These are phyloP conservation scores for Calliphora vomitoria DNA, from an alignment of 2,888 invertebrate species.

Conservation along the genomic window DNA sequence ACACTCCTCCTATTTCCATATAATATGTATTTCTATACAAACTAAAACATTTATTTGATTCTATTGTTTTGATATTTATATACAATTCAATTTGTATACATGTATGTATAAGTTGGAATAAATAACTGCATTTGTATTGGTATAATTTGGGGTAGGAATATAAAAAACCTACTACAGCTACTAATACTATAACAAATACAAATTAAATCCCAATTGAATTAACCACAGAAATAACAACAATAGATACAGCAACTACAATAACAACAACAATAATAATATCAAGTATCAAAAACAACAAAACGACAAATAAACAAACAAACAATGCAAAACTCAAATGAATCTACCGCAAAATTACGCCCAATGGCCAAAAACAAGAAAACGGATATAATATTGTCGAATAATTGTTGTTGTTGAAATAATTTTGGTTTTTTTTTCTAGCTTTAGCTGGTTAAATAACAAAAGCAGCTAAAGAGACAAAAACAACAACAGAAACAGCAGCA, in stretches of 20 bases:
- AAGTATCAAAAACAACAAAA: constrained; percentile 10
- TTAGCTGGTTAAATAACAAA: background rate
- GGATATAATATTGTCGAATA: constrained; percentile 30
- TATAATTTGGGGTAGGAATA: background rate
- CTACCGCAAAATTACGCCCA: constrained; percentile 56
- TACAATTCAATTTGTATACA: constrained; percentile 8
- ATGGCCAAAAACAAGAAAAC: constrained; percentile 56
- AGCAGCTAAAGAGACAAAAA: background rate
- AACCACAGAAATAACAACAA: constrained; percentile 51
- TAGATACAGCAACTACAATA: background rate
- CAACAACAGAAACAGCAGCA: background rate
- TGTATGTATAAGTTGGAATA: background rate
- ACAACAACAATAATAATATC: background rate
- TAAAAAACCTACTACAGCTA: constrained; percentile 1
- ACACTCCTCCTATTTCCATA: background rate
- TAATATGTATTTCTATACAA: background rate
- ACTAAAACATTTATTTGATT: constrained; percentile 27
- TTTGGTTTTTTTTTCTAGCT: background rate
- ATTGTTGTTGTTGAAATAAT: background rate
- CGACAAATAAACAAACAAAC: constrained; percentile 22
- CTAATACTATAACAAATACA: constrained; percentile 38
- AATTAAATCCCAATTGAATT: constrained; percentile 68
- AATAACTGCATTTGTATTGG: background rate
- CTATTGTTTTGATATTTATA: constrained; percentile 16
- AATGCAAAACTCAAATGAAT: constrained; percentile 43